Base-by-base conservation (phyloP, 2,797 vertebrate genomes). In the Coluber constrictor region DNA sequence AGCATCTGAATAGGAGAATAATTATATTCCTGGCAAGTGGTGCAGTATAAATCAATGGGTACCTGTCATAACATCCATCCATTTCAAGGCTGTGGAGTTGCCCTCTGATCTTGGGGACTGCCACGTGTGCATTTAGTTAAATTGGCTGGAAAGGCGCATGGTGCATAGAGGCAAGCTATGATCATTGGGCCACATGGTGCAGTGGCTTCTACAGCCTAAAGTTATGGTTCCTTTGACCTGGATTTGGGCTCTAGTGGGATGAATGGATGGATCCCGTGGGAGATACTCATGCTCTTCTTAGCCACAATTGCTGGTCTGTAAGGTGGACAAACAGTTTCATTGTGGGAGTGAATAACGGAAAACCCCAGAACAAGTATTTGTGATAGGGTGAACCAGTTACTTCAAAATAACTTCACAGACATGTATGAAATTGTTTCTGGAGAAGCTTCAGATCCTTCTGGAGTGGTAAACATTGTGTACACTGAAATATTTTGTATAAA, bases 41-140 rank as follows among this genome's bases (percentile, higher is more conserved):
- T 94, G 94, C 89, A 47, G 93, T 92, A 93, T 97, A 96, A 97
- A 97, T 97, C 96, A 96, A 93, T 9, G 1, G 91, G 90, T 90
- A 94, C 95, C 95, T 95, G 95, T 96, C 97, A 94, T 90, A 92
- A 95, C 95, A 86, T 95, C 96, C 96, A 90, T 96, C 96, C 96
- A 90, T 96, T 95, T 94, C 93, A 54, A 83, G 27, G 86, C 6
- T 27, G 95, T 32, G 94, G 96, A 54, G 79, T 92, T 95, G 94
- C 95, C 95, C 92, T 93, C 95, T 93, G 95, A 93, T 94, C 95
- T 94, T 90, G 32, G 43, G 94, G 90, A 94, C 59, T 90, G 27
- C 95, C 96, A 83, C 93, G 10, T 43, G 93, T 87, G 92, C 74
- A 27, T 89, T 95, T 88, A 0, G 5, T 56, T 79, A 94, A 94